Conservation (phyloP, 2,113 vertebrate genomes). For the Nibea coibor region DNA sequence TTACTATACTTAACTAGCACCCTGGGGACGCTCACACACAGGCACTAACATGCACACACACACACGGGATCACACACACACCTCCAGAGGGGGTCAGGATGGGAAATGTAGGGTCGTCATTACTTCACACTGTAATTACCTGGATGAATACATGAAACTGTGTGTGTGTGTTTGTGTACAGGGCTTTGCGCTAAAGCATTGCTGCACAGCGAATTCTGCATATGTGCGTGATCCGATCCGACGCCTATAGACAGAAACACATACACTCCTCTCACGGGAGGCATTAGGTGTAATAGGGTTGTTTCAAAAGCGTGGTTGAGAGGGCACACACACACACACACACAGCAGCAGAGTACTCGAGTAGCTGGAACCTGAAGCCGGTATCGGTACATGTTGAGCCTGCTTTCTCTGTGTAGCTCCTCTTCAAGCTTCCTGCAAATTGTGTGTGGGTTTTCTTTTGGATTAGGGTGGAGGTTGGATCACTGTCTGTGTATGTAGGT, state of each 20-base stretch:
- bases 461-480: background rate
- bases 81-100: slow-evolving; percentile 39
- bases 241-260: background rate
- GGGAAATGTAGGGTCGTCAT: slow-evolving; percentile 32
- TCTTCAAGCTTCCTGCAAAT: background rate
- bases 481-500: background rate
- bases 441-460: background rate
- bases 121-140: slow-evolving; percentile 65
- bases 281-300: slow-evolving; percentile 4
- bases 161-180: slow-evolving; percentile 6
- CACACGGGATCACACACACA: slow-evolving; percentile 10
- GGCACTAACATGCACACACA: slow-evolving; percentile 17
- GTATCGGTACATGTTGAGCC: background rate
- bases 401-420: slow-evolving; percentile 6
- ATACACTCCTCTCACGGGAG: slow-evolving; percentile 1
- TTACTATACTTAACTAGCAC: slow-evolving; percentile 76
- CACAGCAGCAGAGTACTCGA: background rate
- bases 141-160: background rate
- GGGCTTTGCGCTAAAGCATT: background rate
- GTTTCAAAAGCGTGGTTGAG: background rate
- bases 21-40: slow-evolving; percentile 36
- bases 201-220: background rate
- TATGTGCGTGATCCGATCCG: background rate
- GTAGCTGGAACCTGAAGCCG: background rate
- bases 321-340: background rate